A percentile compares a stretch with the other conserved stretches of the same genome.
These are phyloP conservation scores for Callaeas wilsoni DNA, from an alignment of 2,113 vertebrate genomes.

Conservation along the genomic window DNA sequence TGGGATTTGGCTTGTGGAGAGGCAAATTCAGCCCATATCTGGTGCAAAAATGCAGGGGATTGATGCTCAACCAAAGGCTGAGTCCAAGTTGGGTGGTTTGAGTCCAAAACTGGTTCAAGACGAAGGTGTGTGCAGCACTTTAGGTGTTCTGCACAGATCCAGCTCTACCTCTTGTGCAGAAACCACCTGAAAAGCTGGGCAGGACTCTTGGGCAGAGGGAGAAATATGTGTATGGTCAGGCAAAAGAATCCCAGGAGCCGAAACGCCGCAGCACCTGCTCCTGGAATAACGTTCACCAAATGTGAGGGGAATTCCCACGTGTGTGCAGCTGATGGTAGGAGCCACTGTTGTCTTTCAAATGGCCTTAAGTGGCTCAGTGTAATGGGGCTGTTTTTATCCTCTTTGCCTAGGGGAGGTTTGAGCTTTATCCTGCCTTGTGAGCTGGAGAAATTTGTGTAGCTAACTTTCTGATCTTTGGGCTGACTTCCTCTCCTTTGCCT, in stretches of 20 bases:
- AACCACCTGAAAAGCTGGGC: accelerated
- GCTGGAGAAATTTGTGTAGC: neutral
- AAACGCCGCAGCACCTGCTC: neutral
- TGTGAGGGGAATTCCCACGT: neutral
- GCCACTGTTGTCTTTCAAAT: neutral
- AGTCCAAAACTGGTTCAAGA: neutral
- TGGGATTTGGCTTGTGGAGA: neutral
- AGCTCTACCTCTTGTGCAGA: neutral
- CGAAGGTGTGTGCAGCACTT: accelerated
- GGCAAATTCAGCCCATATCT: neutral
- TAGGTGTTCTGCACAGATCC: neutral
- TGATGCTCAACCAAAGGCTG: neutral
- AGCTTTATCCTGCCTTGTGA: neutral
- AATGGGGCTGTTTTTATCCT: neutral
- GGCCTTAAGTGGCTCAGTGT: neutral
- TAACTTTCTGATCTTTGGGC: neutral
- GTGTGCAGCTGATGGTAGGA: neutral
- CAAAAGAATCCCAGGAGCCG: neutral
- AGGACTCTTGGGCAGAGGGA: neutral
- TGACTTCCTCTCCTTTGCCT: neutral
- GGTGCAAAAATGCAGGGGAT: neutral
- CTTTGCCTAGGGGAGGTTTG: neutral
- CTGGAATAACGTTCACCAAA: neutral
- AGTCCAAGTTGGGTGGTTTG: neutral
- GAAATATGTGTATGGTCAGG: accelerated